Evolutionary conservation across 1,140 invertebrate genomes (phyloP).

Genomic region (Drosophila kikkawai): DNA sequence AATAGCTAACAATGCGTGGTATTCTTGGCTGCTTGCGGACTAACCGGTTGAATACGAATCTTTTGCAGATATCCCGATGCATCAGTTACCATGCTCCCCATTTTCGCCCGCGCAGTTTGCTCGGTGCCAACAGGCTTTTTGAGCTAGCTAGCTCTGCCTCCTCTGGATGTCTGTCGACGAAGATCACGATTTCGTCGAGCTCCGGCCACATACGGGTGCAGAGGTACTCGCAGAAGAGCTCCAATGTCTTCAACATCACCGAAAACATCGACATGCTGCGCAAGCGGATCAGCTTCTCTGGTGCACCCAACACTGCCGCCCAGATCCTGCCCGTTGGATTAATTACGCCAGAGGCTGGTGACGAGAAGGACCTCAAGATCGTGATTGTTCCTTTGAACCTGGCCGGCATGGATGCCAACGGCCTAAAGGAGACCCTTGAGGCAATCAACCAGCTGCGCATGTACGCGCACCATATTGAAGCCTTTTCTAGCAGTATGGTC

Average conservation of each 20-base stretch:
- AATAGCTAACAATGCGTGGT: slow-evolving; percentile 22
- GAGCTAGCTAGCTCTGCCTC: slow-evolving; percentile 23
- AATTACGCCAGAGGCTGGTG: slow-evolving; percentile 47
- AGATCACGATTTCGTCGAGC: not conserved
- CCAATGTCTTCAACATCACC: slow-evolving; percentile 40
- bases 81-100: slow-evolving; percentile 57
- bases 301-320: not conserved
- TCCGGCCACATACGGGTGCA: slow-evolving; percentile 26
- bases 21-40: slow-evolving; percentile 6
- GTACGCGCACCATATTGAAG: slow-evolving; percentile 60
- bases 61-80: slow-evolving; percentile 66
- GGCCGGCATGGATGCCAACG: slow-evolving; percentile 41
- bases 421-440: slow-evolving; percentile 50
- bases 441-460: slow-evolving; percentile 58
- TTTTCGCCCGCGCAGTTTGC: slow-evolving; percentile 35
- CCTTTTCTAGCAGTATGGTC: slow-evolving; percentile 62
- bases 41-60: slow-evolving; percentile 40
- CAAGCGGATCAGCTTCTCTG: slow-evolving; percentile 59
- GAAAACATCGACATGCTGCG: slow-evolving; percentile 48
- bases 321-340: slow-evolving; percentile 60
- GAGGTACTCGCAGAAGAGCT: slow-evolving; percentile 36
- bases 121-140: slow-evolving; percentile 4
- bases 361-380: slow-evolving; percentile 64
- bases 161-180: not conserved
- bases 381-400: slow-evolving; percentile 75